A percentile compares a stretch with the other conserved stretches of the same genome.
Evolutionary conservation across 2,113 vertebrate genomes (phyloP).

Genomic region (Melanotaenia duboulayi): DNA sequence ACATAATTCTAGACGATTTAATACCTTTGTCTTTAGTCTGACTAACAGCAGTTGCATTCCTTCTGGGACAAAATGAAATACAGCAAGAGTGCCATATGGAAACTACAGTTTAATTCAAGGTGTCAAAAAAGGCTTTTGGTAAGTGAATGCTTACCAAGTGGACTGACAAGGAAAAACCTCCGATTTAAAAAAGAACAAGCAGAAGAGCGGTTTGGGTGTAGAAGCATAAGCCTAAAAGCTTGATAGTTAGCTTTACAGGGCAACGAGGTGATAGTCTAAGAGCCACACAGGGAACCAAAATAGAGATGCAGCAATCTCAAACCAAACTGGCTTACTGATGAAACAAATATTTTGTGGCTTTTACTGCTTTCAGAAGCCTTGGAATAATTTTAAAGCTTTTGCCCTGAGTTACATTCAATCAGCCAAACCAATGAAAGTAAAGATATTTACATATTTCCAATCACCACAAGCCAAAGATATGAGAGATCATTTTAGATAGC

Average conservation of each 20-base stretch:
- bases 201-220: slow-evolving; percentile 2
- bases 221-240: slow-evolving; percentile 15
- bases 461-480: slow-evolving; percentile 41
- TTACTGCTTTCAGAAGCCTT: slow-evolving; percentile 27
- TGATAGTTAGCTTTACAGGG: slow-evolving; percentile 16
- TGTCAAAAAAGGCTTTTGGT: slow-evolving; percentile 23
- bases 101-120: slow-evolving; percentile 1
- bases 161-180: slow-evolving; percentile 14
- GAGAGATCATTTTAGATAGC: slow-evolving; percentile 30
- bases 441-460: slow-evolving; percentile 43
- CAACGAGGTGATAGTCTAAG: slow-evolving; percentile 34
- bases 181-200: slow-evolving; percentile 21
- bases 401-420: slow-evolving; percentile 23
- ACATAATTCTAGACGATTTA: slow-evolving; percentile 46
- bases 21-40: slow-evolving; percentile 58
- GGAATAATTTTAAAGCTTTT: slow-evolving; percentile 41
- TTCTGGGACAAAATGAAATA: slow-evolving; percentile 29
- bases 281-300: slow-evolving; percentile 28
- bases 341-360: slow-evolving; percentile 38
- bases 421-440: slow-evolving; percentile 43
- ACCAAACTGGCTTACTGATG: slow-evolving; percentile 27
- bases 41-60: slow-evolving; percentile 50
- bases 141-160: neutral
- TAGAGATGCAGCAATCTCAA: slow-evolving; percentile 23
- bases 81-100: slow-evolving; percentile 9